Base-by-base conservation (phyloP, 1,140 invertebrate genomes). In the Oppia nitens region DNA sequence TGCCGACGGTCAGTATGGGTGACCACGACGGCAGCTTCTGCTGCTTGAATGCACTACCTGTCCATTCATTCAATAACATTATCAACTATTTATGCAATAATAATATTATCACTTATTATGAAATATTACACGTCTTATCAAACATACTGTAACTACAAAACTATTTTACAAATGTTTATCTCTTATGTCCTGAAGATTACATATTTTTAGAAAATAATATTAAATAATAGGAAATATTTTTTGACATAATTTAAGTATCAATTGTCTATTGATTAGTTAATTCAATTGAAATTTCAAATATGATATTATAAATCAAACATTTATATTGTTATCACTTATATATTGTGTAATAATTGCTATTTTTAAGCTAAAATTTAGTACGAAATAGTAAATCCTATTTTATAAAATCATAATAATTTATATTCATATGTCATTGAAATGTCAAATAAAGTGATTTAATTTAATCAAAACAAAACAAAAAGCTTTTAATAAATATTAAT, bases 11-110 rank as follows among this genome's bases (percentile, higher is more conserved):
- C 17, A 98, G 74, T 63, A 98, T 96, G 2, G 95, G 95, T 69
- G 98, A 93, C 94, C 94, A 98, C 62, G 93, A 91, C 69, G 92
- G 91, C 65, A 99, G 74, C 64, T 87, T 81, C 73, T 99, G 95
- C 68, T 99, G 95, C 70, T 96, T 96, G 68, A 98, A 97, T 63
- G 89, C 87, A 72, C 88, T 94, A 75, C 92, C 93, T 97, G 71
- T 56, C 14, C 29, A 20, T 2, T 6, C 57, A 27, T 59, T 57
- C 28, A 55, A 24, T 17, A 57, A 55, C n/a, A n/a, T n/a, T n/a
- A n/a, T n/a, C n/a, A n/a, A n/a, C n/a, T n/a, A n/a, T n/a, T n/a
- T n/a, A n/a, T n/a, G n/a, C n/a, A n/a, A n/a, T n/a, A n/a, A n/a
- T n/a, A n/a, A n/a, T n/a, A n/a, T n/a, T n/a, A n/a, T n/a, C n/a